Base-by-base conservation (phyloP, 2,888 invertebrate genomes). In the Chorisops tibialis region DNA sequence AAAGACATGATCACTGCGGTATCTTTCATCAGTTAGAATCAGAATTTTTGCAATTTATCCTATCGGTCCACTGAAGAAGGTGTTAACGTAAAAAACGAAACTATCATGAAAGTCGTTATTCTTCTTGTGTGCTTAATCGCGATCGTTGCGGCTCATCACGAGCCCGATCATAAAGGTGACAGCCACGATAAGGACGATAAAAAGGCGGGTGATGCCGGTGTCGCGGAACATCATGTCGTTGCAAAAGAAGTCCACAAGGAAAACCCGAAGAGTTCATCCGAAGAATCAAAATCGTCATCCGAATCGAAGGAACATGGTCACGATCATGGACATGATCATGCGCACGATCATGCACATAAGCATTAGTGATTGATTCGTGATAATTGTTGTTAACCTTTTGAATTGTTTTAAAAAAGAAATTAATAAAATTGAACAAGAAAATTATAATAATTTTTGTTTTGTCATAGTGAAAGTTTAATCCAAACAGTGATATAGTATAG, bases 21-120 rank as follows among this genome's bases (percentile, higher is more conserved):
- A 43, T 30, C n/a, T n/a, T 24, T 2, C 24, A 43, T 45, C 56
- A 56, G 56, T 56, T 18, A n/a, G n/a, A 16, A 56, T 56, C 52
- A 54, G 35, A 24, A 45, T 56, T 24, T 24, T 56, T n/a, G 18
- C n/a, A n/a, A 39, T 18, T 24, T n/a, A 35, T 45, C 35, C 51
- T 18, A 19, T 38, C 39, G 38, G 11, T 7, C 7, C 9, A 30
- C 5, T 30, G 4, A 24, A 30, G 3, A 30, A 30, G 9, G 30
- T 30, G 5, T 30, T 30, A 30, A 9, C 30, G 5, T 1, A 30
- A 30, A n/a, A n/a, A n/a, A n/a, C n/a, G n/a, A n/a, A n/a, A 48
- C 3, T 16, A 50, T 3, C 39, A 56, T 56, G 56, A 56, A 56
- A 16, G 43, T 30, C 5, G 56, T 56, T 43, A 16, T 56, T 9